Evolutionary conservation across 2,888 invertebrate genomes (phyloP), one percentile per base, ranked within the genome.

Genomic region (Kuschelorhynchus macadamiae): DNA sequence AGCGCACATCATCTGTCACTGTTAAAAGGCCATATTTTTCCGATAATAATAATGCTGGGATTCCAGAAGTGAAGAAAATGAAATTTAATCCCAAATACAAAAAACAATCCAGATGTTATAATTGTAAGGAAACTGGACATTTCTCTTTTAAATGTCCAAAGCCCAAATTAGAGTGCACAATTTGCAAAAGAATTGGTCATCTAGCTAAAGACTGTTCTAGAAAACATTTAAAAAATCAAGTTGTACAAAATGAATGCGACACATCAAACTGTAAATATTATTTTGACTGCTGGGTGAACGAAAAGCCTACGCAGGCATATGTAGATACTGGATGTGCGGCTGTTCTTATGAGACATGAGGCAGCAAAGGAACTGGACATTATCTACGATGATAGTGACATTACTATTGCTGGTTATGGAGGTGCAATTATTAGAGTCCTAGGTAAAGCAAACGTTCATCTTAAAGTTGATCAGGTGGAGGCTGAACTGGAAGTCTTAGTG

Each of bases 141-240:
- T 21, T 53, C 7, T 18, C 12, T 2, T 8, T 5, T 8, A 14
- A 53, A 11, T 53, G 53, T 14, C 53, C 53, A 8, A 53, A 53
- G 30, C 53, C 53, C 12, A 32, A 18, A 36, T 5, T 21, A 8
- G 33, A 42, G 17, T 53, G 53, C 30, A 21, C 53, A 8, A 32
- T 36, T 17, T 53, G 53, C 12, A 53, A 53, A 16, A 32, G 30
- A 53, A 36, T 44, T 4, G 44, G 44, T 8, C 44, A 44, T 17
- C 16, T 44, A 18, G 44, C 44, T 11, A 36, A 36, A 7, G 18
- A 44, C 17, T 44, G 44, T 11, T 7, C n/a, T 7, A 2, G 36
- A 25, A 25, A 25, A 3, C 12, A 3, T n/a, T 4, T 16, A 3
- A 44, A 44, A 44, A 18, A 17, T 44, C 44, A 14, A 9, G 11